phyloP scores from a whole-genome alignment of 2,888 invertebrate genomes.

The Megastigmus dorsalis region DNA sequence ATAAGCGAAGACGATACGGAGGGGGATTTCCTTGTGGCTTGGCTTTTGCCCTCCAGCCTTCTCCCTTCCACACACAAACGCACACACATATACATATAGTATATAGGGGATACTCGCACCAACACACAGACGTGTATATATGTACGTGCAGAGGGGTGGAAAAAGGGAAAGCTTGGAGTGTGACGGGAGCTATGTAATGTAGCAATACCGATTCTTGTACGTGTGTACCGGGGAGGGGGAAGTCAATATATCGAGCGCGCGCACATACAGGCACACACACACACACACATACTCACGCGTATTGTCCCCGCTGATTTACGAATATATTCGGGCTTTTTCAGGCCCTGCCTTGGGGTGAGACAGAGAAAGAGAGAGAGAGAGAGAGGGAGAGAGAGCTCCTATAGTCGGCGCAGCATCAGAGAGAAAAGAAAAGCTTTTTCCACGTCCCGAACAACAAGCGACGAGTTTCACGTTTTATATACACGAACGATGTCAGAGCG shows the following conservation, averaged over 20 bases:
- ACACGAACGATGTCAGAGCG: too few species aligned
- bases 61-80: not conserved
- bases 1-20: not conserved
- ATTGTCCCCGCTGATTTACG: conserved; percentile 57
- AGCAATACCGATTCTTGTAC: conserved; percentile 12
- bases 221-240: conserved; percentile 31
- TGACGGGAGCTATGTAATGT: not conserved
- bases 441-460: conserved; percentile 9
- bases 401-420: too few species aligned
- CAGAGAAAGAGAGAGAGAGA: not conserved
- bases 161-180: not conserved
- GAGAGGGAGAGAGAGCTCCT: not conserved
- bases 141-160: not conserved
- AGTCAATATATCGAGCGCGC: conserved; percentile 57
- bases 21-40: not conserved
- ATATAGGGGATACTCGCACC: too few species aligned
- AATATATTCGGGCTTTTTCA: conserved; percentile 45
- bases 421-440: not conserved
- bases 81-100: not conserved
- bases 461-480: too few species aligned
- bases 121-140: not conserved
- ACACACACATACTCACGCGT: too few species aligned
- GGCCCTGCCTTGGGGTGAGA: not conserved
- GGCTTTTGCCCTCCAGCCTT: not conserved
- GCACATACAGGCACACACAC: too few species aligned